phyloP scores from a whole-genome alignment of 2,113 vertebrate genomes.

The Nycticryphes semicollaris region DNA sequence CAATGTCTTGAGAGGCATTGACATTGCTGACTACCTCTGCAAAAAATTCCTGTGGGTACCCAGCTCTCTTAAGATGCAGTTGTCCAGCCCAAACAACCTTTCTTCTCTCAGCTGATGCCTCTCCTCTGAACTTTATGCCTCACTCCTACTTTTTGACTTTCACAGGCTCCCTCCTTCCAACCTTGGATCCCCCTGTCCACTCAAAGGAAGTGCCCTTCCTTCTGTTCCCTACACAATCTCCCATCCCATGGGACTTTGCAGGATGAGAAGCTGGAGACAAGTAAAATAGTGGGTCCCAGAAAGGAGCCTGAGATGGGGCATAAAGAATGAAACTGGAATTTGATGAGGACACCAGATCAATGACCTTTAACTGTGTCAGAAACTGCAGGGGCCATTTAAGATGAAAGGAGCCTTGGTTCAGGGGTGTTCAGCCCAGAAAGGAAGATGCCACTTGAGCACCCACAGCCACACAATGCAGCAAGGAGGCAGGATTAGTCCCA shows the following conservation, averaged over 20 bases:
- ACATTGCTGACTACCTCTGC: neutral
- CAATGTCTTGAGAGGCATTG: neutral
- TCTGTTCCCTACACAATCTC: neutral
- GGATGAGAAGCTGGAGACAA: neutral
- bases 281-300: neutral
- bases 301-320: neutral
- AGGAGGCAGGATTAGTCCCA: neutral
- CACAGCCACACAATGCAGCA: neutral
- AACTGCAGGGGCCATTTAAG: neutral
- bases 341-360: neutral
- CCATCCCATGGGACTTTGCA: neutral
- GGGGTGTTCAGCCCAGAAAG: neutral
- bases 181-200: neutral
- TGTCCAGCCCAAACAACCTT: neutral
- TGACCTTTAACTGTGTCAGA: neutral
- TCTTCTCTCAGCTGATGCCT: neutral
- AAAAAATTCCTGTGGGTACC: neutral
- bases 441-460: neutral
- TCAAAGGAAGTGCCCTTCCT: slow-evolving; percentile 9
- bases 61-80: neutral
- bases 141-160: neutral
- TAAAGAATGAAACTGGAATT: neutral
- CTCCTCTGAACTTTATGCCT: neutral
- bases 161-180: neutral
- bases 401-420: neutral